A percentile compares a stretch with the other conserved stretches of the same genome.
phyloP scores from a whole-genome alignment of 2,797 vertebrate genomes.

The Dallia pectoralis region DNA sequence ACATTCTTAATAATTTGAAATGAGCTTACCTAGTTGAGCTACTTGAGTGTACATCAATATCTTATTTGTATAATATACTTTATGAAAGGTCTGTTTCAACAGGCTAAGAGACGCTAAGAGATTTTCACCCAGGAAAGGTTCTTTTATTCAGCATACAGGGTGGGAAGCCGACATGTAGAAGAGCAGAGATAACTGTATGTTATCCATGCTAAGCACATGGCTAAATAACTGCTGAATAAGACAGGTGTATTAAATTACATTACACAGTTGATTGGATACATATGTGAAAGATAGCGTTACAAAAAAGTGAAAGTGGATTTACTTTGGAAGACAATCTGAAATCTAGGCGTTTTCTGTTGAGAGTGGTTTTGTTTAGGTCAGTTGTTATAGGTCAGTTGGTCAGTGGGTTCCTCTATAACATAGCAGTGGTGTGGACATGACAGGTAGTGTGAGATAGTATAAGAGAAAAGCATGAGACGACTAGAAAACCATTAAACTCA shows the following conservation, averaged over 20 bases:
- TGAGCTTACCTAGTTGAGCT: not conserved
- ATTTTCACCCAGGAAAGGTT: not conserved
- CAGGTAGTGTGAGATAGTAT: constrained; percentile 1
- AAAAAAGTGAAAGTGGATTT: not conserved
- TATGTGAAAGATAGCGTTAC: not conserved
- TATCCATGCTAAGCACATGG: constrained; percentile 4
- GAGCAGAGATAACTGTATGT: constrained; percentile 2
- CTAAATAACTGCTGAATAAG: not conserved
- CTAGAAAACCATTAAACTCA: constrained; percentile 46
- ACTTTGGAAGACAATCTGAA: not conserved
- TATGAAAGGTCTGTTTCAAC: not conserved
- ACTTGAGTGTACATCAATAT: not conserved
- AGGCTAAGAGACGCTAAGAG: not conserved
- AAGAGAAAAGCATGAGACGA: constrained; percentile 38
- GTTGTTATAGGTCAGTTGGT: not conserved
- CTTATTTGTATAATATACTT: not conserved
- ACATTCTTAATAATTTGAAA: not conserved
- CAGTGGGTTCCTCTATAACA: not conserved
- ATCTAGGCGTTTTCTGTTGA: not conserved
- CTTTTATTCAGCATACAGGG: not conserved
- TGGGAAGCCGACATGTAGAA: not conserved
- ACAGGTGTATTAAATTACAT: not conserved
- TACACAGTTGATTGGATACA: not conserved
- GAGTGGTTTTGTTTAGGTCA: too few species aligned
- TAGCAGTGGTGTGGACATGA: not conserved